Conservation (phyloP, 2,797 vertebrate genomes). For the Chrosomus eos region DNA sequence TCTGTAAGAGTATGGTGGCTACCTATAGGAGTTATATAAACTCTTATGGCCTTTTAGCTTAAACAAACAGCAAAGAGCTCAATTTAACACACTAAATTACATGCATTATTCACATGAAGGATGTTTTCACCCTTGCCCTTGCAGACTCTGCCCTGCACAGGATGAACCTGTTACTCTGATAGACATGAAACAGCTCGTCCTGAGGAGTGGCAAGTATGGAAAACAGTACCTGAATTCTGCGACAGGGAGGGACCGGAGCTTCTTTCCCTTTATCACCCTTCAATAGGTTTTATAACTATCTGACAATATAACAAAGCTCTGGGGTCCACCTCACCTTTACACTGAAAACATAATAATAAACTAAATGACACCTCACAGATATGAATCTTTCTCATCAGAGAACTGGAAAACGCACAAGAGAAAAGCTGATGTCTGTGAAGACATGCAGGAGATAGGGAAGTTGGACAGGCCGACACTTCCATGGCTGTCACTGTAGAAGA, state of each 20-base stretch:
- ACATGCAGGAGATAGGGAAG: background rate
- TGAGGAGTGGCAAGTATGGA: slow-evolving; percentile 24
- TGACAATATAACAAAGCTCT: background rate
- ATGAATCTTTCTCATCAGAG: background rate
- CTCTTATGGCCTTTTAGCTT: background rate
- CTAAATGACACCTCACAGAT: background rate
- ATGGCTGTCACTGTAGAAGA: slow-evolving; percentile 56
- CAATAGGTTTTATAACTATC: slow-evolving; percentile 1
- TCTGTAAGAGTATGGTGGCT: background rate
- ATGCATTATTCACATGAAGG: slow-evolving; percentile 4
- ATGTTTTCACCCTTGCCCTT: background rate
- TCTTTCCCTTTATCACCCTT: background rate
- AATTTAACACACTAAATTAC: background rate
- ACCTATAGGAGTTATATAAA: background rate
- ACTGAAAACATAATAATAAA: background rate
- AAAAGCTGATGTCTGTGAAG: background rate
- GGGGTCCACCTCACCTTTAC: slow-evolving; percentile 3
- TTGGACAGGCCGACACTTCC: slow-evolving; percentile 32
- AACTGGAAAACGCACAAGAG: background rate
- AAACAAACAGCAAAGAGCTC: slow-evolving; percentile 22
- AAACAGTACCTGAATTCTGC: background rate
- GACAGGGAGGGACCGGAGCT: background rate
- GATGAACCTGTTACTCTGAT: slow-evolving; percentile 49
- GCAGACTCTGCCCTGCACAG: slow-evolving; percentile 26
- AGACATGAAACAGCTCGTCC: slow-evolving; percentile 46